Conservation (phyloP, 2,113 vertebrate species). For the Burhinus oedicnemus region DNA sequence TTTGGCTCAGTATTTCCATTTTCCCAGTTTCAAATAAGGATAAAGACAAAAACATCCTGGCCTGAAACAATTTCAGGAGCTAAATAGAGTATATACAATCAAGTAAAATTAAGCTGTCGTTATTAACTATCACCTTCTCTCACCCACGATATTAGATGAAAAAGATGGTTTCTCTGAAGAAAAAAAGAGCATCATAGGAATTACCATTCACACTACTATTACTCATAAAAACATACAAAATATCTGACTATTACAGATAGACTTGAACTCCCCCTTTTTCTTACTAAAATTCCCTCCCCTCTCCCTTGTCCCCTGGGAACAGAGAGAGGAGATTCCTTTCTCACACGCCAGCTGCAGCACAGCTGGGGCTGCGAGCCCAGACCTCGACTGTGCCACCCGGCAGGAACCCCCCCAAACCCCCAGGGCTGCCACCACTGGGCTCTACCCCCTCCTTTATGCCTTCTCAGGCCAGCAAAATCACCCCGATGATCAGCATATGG, state of each 20-base stretch:
- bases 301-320: background rate
- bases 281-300: background rate
- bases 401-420: too few relatives aligned
- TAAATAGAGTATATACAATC: background rate
- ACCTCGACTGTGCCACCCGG: accelerated
- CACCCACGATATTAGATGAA: background rate
- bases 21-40: background rate
- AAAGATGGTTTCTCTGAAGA: background rate
- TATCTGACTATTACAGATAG: background rate
- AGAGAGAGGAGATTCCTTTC: background rate
- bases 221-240: background rate
- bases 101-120: background rate
- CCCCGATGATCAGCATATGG: background rate
- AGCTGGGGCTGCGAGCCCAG: background rate
- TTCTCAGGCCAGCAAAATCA: background rate
- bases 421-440: accelerated
- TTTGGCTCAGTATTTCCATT: background rate
- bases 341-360: accelerated
- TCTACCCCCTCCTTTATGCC: background rate
- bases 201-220: background rate
- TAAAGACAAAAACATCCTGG: background rate
- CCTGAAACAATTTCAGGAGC: background rate
- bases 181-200: background rate
- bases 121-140: background rate
- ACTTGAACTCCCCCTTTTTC: background rate